Evolutionary conservation across 1,140 invertebrate species (phyloP).

Genomic region (Drosophila funebris): DNA sequence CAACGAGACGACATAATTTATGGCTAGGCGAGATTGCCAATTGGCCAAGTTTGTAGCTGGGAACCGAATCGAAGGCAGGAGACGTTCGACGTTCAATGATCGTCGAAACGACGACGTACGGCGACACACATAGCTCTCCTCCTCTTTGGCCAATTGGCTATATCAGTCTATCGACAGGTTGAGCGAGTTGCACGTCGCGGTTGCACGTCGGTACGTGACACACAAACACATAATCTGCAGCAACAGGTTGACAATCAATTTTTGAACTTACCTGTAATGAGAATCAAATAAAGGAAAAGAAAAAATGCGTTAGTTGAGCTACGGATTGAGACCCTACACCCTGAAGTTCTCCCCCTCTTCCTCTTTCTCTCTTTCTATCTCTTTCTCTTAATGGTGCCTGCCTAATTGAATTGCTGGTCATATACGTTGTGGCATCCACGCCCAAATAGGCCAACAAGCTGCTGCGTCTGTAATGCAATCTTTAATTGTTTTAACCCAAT

Average conservation of each 20-base stretch:
- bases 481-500: conserved; percentile 61
- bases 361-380: conserved; percentile 1
- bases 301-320: conserved; percentile 58
- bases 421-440: conserved; percentile 29
- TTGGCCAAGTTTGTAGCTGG: conserved; percentile 37
- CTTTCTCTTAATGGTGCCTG: conserved; percentile 12
- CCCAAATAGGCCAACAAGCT: conserved; percentile 58
- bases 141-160: conserved; percentile 43
- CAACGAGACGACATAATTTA: conserved; percentile 69
- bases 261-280: conserved; percentile 61
- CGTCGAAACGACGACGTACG: too few relatives aligned
- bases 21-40: conserved; percentile 59
- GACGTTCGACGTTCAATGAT: conserved; percentile 22
- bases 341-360: background rate
- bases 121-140: conserved; percentile 54
- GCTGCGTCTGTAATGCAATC: conserved; percentile 62
- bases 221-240: conserved; percentile 51
- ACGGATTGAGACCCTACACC: conserved; percentile 26
- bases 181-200: conserved; percentile 58
- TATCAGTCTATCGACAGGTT: conserved; percentile 69
- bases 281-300: conserved; percentile 41
- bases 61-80: conserved; percentile 14
- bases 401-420: conserved; percentile 66
- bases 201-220: conserved; percentile 44
- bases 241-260: conserved; percentile 52